Evolutionary conservation across 2,888 invertebrate genomes (phyloP).

Genomic region (Sicus ferrugineus): DNA sequence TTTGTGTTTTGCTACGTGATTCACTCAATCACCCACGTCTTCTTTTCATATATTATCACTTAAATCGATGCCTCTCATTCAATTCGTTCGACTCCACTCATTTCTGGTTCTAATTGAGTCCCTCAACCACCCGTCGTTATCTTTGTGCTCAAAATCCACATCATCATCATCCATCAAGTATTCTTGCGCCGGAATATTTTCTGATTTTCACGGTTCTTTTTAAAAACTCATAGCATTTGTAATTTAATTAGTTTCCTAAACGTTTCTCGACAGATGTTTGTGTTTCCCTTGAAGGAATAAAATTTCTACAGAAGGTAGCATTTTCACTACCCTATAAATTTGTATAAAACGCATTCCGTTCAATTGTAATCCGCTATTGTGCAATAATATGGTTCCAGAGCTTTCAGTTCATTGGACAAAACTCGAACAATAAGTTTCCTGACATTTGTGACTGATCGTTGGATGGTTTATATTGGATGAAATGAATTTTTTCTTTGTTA

Average conservation of each 20-base stretch:
- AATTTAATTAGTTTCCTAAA: conserved; percentile 34
- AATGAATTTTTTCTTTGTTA: too few relatives aligned
- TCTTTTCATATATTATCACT: neutral
- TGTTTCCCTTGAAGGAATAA: too few relatives aligned
- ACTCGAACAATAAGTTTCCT: too few relatives aligned
- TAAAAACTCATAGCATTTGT: conserved; percentile 25
- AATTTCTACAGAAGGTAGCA: too few relatives aligned
- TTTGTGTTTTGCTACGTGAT: conserved; percentile 1
- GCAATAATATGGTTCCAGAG: too few relatives aligned
- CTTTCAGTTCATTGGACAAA: too few relatives aligned
- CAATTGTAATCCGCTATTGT: too few relatives aligned
- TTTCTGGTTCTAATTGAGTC: conserved; percentile 13
- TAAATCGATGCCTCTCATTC: neutral
- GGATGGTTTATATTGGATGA: too few relatives aligned
- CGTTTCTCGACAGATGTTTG: conserved; percentile 26
- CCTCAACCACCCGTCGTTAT: conserved; percentile 14
- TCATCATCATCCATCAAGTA: conserved; percentile 57
- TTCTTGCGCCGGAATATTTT: neutral
- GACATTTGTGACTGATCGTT: too few relatives aligned
- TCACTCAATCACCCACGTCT: neutral
- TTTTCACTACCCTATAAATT: too few relatives aligned
- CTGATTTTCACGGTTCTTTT: neutral
- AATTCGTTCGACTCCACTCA: conserved; percentile 2
- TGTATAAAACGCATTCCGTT: too few relatives aligned
- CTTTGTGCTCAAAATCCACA: neutral